Conservation (phyloP, 2,113 vertebrate species). For the Neoarius graeffei region DNA sequence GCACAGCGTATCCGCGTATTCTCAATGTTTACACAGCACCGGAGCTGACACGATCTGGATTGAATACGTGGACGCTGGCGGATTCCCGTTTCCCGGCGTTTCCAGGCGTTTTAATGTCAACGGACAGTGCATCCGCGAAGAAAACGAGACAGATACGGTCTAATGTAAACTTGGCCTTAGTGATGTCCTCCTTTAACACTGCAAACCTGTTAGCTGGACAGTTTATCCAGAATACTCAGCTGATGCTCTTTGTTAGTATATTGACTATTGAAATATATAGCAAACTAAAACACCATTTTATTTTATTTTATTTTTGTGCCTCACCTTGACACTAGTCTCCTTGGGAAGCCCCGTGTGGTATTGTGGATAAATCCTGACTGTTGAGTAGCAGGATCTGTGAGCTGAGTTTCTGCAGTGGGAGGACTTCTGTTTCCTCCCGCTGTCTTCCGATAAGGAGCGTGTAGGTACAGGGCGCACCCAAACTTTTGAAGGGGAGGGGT, state of each 20-base stretch:
- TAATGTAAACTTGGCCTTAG: too few species aligned
- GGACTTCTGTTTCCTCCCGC: constrained; percentile 74
- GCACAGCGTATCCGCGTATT: too few species aligned
- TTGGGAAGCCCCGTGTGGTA: constrained; percentile 85
- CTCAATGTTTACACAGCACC: too few species aligned
- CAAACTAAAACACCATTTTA: background rate
- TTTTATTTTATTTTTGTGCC: background rate
- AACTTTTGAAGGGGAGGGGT: constrained; percentile 64
- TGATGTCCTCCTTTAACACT: background rate
- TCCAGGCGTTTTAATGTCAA: too few species aligned
- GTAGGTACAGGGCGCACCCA: constrained; percentile 67
- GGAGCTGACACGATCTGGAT: too few species aligned
- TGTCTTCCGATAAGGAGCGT: constrained; percentile 77
- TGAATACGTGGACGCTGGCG: too few species aligned
- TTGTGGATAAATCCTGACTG: constrained; percentile 81
- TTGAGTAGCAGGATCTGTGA: constrained; percentile 73
- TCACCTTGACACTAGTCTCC: constrained; percentile 88
- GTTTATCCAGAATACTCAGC: background rate
- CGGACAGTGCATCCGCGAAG: too few species aligned
- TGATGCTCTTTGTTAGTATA: background rate
- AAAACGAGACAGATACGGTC: too few species aligned
- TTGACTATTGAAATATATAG: background rate
- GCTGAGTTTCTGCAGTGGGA: constrained; percentile 62
- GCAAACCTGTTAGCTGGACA: background rate
- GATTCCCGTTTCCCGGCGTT: too few species aligned